Evolutionary conservation across 53 echinoderm and acorn worm species (phyloP).

Genomic region (Paelopatides confundens): DNA sequence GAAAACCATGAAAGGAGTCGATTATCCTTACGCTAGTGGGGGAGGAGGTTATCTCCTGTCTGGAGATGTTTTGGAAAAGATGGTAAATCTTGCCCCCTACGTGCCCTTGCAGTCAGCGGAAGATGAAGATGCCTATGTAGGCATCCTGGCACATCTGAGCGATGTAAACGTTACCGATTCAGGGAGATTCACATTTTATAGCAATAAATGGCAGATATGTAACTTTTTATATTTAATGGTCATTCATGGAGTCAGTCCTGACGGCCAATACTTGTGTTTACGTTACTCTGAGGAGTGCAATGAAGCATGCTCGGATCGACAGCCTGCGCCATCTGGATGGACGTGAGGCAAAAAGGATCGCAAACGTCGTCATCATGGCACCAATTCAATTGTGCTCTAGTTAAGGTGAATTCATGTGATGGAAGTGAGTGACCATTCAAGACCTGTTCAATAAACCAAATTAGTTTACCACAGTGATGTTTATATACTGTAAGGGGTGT

Average conservation of each 20-base stretch:
- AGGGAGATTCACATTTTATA: constrained; percentile 85
- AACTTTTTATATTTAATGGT: constrained; percentile 93
- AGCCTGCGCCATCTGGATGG: not conserved
- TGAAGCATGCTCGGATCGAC: constrained; percentile 42
- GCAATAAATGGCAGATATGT: constrained; percentile 89
- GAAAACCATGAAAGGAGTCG: constrained; percentile 46
- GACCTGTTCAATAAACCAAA: too few relatives aligned
- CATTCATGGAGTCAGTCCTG: constrained; percentile 77
- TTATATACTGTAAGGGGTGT: too few relatives aligned
- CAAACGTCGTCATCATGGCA: too few relatives aligned
- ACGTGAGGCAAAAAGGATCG: not conserved
- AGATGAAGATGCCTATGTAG: constrained; percentile 95
- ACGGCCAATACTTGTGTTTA: constrained; percentile 84
- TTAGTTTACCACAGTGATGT: too few relatives aligned
- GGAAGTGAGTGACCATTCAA: too few relatives aligned
- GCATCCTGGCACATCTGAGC: constrained; percentile 71
- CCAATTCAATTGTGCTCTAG: too few relatives aligned
- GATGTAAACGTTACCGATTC: constrained; percentile 74
- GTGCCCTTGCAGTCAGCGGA: constrained; percentile 80
- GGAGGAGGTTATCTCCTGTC: constrained; percentile 94
- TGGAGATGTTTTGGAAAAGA: constrained; percentile 71
- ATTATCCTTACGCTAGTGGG: constrained; percentile 78
- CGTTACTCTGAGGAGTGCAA: constrained; percentile 76
- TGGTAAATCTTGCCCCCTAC: constrained; percentile 66
- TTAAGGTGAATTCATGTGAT: too few relatives aligned